Percentiles rank a stretch among this genome's conserved stretches.
Conservation (phyloP, 2,113 vertebrate species). For the Platanista minor region DNA sequence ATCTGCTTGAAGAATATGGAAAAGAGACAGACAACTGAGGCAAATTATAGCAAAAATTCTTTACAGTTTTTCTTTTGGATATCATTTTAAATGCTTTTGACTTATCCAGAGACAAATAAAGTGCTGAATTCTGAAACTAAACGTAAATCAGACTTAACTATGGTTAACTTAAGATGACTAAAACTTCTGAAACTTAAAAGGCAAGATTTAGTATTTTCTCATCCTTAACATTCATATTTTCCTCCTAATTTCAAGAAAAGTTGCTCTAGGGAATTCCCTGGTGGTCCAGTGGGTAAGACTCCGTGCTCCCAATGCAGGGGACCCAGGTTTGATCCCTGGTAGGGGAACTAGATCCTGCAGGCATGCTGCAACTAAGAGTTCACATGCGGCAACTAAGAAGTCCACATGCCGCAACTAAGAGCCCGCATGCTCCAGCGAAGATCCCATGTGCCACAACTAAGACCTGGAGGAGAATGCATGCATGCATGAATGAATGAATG, state of each 20-base stretch:
- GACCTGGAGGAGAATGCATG: no score
- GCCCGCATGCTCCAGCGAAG: no score
- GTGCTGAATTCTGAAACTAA: slow-evolving; percentile 6
- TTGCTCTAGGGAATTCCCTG: no score
- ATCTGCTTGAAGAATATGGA: background rate
- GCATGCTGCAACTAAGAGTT: no score
- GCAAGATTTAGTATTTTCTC: background rate
- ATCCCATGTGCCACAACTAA: no score
- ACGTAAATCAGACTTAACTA: background rate
- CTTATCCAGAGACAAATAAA: background rate
- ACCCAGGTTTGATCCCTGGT: no score
- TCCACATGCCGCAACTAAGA: no score
- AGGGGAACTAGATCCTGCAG: no score
- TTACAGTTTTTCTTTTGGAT: background rate
- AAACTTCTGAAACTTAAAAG: background rate
- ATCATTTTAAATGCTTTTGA: background rate
- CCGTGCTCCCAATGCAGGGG: no score
- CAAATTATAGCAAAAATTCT: background rate
- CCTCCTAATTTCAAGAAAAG: background rate
- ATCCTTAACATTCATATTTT: background rate
- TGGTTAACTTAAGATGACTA: background rate
- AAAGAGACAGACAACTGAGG: background rate
- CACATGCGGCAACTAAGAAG: no score
- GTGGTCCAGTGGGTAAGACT: no score
- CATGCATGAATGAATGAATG: no score